These are phyloP conservation scores for Apamea crenata DNA, from an alignment of 2,888 invertebrate species.

Conservation along the genomic window DNA sequence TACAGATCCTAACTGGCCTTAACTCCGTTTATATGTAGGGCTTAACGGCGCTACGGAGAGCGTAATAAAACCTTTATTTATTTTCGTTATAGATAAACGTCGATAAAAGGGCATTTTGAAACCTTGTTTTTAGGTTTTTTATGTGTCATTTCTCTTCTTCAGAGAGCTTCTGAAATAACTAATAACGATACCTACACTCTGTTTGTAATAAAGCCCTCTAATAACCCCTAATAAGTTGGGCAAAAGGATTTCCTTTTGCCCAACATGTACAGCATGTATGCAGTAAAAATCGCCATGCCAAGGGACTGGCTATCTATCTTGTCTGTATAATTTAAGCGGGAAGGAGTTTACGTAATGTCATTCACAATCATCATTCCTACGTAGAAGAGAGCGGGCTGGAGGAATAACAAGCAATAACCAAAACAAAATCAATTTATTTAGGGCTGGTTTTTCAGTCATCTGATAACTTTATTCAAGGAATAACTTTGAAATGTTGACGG, in stretches of 20 bases:
- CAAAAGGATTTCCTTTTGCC: no score
- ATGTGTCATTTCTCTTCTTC: neutral
- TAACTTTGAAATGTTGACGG: no score
- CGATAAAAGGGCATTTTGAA: conserved; percentile 23
- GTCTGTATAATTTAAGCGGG: neutral
- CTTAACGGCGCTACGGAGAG: neutral
- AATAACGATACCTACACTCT: neutral
- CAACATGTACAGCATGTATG: no score
- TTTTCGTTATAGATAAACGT: conserved; percentile 44
- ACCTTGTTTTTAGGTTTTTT: neutral
- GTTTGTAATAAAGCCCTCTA: neutral
- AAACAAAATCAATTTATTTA: neutral
- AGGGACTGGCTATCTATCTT: neutral
- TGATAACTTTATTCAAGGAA: no score
- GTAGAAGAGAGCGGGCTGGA: neutral
- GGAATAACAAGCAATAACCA: neutral
- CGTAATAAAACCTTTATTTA: conserved; percentile 62
- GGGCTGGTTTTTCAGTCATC: no score
- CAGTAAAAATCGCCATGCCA: neutral
- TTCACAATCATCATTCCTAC: neutral
- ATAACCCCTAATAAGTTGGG: neutral
- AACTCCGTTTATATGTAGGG: conserved; percentile 23
- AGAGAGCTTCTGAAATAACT: neutral
- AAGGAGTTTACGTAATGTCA: neutral
- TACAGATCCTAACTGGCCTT: conserved; percentile 17